These are phyloP conservation scores for Trissolcus japonicus DNA, from an alignment of 2,888 invertebrate species.

Conservation along the genomic window DNA sequence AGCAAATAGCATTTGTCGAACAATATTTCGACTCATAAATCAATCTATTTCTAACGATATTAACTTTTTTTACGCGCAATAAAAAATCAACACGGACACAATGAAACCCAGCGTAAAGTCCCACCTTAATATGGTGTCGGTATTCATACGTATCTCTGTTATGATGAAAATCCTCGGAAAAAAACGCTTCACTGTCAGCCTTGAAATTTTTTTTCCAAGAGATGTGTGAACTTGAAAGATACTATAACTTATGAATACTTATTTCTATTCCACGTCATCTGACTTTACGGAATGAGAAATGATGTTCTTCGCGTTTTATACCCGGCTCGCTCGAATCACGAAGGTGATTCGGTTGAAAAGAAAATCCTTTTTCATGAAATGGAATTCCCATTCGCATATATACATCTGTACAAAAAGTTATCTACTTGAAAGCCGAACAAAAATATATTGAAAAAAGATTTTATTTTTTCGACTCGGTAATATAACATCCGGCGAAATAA, in stretches of 20 bases:
- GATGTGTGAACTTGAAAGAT: slow-evolving; percentile 54
- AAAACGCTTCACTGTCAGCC: slow-evolving; percentile 47
- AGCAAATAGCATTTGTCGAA: slow-evolving; percentile 39
- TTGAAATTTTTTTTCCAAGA: slow-evolving; percentile 45
- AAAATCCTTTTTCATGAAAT: slow-evolving; percentile 3
- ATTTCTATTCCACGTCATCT: slow-evolving; percentile 46
- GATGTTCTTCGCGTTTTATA: slow-evolving; percentile 38
- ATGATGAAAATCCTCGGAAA: slow-evolving; percentile 48
- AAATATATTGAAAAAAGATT: too few relatives aligned
- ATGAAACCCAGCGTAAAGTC: slow-evolving; percentile 38
- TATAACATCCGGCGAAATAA: too few relatives aligned
- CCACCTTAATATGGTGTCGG: slow-evolving; percentile 36
- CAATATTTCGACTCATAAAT: slow-evolving; percentile 44
- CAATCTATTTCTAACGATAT: slow-evolving; percentile 50
- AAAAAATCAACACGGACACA: slow-evolving; percentile 38
- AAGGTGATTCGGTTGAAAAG: slow-evolving; percentile 8
- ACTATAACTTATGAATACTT: slow-evolving; percentile 51
- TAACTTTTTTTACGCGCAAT: slow-evolving; percentile 33
- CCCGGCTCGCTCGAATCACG: slow-evolving; percentile 22
- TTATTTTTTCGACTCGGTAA: too few relatives aligned
- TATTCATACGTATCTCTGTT: slow-evolving; percentile 32
- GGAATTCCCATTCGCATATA: not conserved
- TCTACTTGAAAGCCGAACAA: too few relatives aligned
- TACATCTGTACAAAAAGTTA: too few relatives aligned
- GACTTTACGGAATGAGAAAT: slow-evolving; percentile 49